phyloP scores from a whole-genome alignment of 1,140 invertebrate species.

The Diabrotica virgifera region DNA sequence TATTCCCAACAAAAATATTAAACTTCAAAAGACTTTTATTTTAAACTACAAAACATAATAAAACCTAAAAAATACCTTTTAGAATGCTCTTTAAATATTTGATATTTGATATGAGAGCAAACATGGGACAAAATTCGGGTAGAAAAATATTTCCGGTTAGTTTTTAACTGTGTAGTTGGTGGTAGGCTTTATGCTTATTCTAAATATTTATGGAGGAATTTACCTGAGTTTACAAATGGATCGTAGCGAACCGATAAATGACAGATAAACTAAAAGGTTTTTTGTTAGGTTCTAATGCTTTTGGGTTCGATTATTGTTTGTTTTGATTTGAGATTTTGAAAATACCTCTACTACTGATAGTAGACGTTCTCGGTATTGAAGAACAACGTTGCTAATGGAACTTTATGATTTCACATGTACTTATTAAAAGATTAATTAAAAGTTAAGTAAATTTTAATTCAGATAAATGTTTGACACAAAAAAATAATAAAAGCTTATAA shows the following conservation, averaged over 20 bases:
- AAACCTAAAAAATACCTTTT: too few relatives aligned
- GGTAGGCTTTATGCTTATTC: not conserved
- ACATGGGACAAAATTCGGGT: too few relatives aligned
- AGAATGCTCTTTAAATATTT: too few relatives aligned
- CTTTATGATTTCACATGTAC: not conserved
- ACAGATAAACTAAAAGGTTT: conserved; percentile 3
- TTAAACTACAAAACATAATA: too few relatives aligned
- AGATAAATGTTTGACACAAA: too few relatives aligned
- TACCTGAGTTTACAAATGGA: conserved; percentile 2
- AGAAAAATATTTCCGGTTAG: too few relatives aligned
- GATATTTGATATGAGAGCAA: too few relatives aligned
- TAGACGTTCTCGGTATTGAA: not conserved
- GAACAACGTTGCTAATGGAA: not conserved
- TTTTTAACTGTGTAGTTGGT: too few relatives aligned
- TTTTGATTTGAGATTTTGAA: conserved; percentile 1
- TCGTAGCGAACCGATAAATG: not conserved
- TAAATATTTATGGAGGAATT: not conserved
- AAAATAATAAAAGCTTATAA: too few relatives aligned
- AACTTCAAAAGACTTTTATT: too few relatives aligned
- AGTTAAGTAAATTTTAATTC: too few relatives aligned
- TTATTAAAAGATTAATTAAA: not conserved
- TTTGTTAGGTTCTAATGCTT: conserved; percentile 1
- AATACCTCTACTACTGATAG: not conserved
- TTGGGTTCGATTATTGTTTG: conserved; percentile 2
- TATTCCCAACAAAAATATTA: too few relatives aligned